Percentiles rank a stretch among this genome's conserved stretches.
Conservation (phyloP, 1,140 invertebrate genomes). For the Pemphigus obesinymphae region DNA sequence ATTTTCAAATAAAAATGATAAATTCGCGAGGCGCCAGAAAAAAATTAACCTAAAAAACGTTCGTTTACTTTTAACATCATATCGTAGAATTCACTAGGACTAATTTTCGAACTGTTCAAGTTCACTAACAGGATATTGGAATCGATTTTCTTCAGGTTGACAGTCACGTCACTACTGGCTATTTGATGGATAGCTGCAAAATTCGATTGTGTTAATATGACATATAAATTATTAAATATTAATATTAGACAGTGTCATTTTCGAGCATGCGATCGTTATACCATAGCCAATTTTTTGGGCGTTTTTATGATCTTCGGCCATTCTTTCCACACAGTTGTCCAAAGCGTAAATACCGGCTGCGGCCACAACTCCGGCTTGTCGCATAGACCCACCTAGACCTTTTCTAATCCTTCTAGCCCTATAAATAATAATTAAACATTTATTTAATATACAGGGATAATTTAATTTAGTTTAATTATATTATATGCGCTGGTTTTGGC, state of each 20-base stretch:
- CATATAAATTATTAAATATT: no score
- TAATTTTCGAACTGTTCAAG: conserved; percentile 54
- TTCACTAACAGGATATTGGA: conserved; percentile 75
- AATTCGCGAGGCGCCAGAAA: no score
- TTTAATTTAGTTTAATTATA: no score
- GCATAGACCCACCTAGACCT: conserved; percentile 85
- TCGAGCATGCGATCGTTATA: conserved; percentile 46
- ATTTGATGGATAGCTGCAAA: conserved; percentile 59
- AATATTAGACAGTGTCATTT: not conserved
- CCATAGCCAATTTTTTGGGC: conserved; percentile 65
- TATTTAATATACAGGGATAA: no score
- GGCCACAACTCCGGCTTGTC: conserved; percentile 83
- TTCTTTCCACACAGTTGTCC: conserved; percentile 65
- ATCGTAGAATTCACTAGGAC: conserved; percentile 56
- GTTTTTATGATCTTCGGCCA: conserved; percentile 70
- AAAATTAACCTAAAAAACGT: no score
- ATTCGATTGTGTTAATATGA: not conserved
- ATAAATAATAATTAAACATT: no score
- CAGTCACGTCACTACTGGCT: conserved; percentile 52
- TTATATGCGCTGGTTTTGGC: no score
- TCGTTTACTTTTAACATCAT: conserved; percentile 55
- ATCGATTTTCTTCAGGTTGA: conserved; percentile 63
- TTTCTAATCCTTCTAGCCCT: conserved; percentile 77
- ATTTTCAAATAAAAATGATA: no score
- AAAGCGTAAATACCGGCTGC: conserved; percentile 80